Evolutionary conservation across 2,888 invertebrate genomes (phyloP).

Genomic region (Shargacucullia verbasci): DNA sequence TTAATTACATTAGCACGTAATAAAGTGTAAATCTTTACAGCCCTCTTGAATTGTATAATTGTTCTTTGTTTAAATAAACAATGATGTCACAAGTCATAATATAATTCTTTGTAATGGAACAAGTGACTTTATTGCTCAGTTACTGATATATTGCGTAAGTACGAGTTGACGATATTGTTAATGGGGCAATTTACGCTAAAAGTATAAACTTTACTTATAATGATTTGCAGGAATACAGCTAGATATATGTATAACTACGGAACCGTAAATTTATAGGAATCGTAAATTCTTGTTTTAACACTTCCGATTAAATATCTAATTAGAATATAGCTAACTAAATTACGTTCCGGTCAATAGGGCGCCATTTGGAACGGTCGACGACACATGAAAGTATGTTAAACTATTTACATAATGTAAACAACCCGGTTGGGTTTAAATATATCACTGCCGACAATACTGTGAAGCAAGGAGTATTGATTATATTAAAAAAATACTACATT

Average conservation of each 20-base stretch:
- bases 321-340: constrained; percentile 11
- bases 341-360: constrained; percentile 5
- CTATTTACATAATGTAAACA: constrained; percentile 22
- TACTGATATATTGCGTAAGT: neutral
- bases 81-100: constrained; percentile 4
- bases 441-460: neutral
- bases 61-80: constrained; percentile 3
- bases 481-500: neutral
- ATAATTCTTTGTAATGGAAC: constrained; percentile 1
- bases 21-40: neutral
- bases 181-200: too few relatives aligned
- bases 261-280: too few relatives aligned
- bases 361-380: constrained; percentile 29
- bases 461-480: constrained; percentile 5
- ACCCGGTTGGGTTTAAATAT: constrained; percentile 1
- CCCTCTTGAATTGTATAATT: constrained; percentile 2
- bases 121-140: neutral
- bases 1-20: too few relatives aligned
- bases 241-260: too few relatives aligned
- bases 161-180: too few relatives aligned
- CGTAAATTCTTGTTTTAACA: neutral
- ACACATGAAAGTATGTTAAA: constrained; percentile 31
- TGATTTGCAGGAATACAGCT: too few relatives aligned
- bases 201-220: too few relatives aligned
- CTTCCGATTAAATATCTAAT: constrained; percentile 14